Percentiles rank a stretch among this genome's conserved stretches.
These are phyloP conservation scores for Hoplostethus atlanticus DNA, from an alignment of 2,797 vertebrate species.

Conservation along the genomic window DNA sequence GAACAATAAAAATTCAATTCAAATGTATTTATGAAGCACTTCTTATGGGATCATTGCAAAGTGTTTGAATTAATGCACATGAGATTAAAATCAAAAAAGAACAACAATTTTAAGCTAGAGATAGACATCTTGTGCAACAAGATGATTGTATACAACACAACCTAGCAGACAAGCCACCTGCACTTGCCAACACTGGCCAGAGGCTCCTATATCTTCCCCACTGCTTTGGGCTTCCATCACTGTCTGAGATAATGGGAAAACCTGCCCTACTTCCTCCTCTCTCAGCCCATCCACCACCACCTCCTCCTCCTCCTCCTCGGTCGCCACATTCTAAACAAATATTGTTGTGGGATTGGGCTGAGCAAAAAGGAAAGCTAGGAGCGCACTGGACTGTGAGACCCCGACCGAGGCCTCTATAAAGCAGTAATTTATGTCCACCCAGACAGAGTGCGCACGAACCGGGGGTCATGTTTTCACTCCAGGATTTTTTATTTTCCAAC, in stretches of 20 bases:
- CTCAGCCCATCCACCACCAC: conserved; percentile 20
- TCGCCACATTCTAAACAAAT: conserved; percentile 82
- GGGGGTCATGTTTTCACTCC: conserved; percentile 69
- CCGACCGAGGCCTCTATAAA: conserved; percentile 74
- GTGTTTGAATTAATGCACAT: neutral
- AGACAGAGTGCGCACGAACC: conserved; percentile 70
- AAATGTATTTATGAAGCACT: neutral
- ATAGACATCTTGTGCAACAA: too few species aligned
- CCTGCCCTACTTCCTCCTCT: conserved; percentile 55
- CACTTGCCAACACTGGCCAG: conserved; percentile 12
- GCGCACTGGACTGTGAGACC: conserved; percentile 69
- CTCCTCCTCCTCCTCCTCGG: conserved; percentile 26
- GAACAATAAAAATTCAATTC: neutral
- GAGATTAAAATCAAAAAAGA: neutral
- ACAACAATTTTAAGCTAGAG: conserved; percentile 1
- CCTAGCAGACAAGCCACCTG: conserved; percentile 32
- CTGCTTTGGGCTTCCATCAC: conserved; percentile 52
- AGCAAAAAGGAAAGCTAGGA: conserved; percentile 75
- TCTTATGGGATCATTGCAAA: too few species aligned
- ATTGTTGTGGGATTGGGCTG: conserved; percentile 83
- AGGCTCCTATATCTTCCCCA: conserved; percentile 21
- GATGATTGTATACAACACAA: too few species aligned
- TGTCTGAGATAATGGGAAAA: conserved; percentile 82
- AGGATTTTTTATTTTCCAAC: conserved; percentile 73
- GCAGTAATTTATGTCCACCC: conserved; percentile 84